Evolutionary conservation across 2,797 vertebrate genomes (phyloP), one percentile per base, ranked within the genome.

Genomic region (Leptatherina wallacei): DNA sequence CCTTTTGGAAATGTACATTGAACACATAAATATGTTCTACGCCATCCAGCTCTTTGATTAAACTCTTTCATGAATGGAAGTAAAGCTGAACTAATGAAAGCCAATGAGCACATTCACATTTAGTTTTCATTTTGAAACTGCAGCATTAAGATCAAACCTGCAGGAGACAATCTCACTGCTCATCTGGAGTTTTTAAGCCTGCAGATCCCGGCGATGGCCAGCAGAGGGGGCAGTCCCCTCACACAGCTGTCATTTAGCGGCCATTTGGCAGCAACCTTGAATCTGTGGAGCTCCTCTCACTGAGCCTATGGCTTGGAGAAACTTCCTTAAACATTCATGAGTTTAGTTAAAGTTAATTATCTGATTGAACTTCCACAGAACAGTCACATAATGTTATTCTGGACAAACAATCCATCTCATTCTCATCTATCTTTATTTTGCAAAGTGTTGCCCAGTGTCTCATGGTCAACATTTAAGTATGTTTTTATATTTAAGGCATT

Each of bases 181-280:
- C 64, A 57, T 64, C n/a, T 57, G 62, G 30, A 58, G 81, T 35
- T 27, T 35, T 52, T 18, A 4, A 56, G 54, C 38, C 82, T 83
- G 90, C 60, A 67, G 83, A 35, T 86, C 73, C 80, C 69, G 7
- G 40, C 64, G 16, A 63, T 68, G 85, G 16, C 91, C 91, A 91
- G 88, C 82, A 93, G 92, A 87, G 91, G 92, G 92, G 73, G 92
- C 89, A 85, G 83, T 88, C 79, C 40, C 71, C 88, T 86, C 80
- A 82, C 81, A 29, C 83, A 82, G 79, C 78, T 27, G 54, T 14
- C 77, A 38, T 16, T 52, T 8, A 64, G 73, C 0, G 1, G 55
- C 49, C 78, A 62, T 20, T 42, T 10, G 69, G 73, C 75, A 74
- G 33, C 49, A 29, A 29, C 72, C 29, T 32, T 22, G 36, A n/a